Percentiles rank a stretch among this genome's conserved stretches.
phyloP scores from a whole-genome alignment of 2,113 vertebrate genomes.

The Gnathonemus longibarbis region DNA sequence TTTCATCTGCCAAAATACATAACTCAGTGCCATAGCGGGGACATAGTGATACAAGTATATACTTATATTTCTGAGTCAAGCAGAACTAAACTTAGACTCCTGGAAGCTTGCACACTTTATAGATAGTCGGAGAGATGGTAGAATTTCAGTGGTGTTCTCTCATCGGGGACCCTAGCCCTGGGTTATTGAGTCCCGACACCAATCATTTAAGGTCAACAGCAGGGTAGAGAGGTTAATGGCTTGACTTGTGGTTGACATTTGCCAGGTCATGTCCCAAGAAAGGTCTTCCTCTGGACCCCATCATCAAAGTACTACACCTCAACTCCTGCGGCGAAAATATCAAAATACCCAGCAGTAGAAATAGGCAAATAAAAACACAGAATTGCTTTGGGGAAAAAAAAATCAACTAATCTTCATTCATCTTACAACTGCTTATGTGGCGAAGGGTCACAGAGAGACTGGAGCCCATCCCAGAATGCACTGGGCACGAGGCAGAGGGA shows the following conservation, averaged over 20 bases:
- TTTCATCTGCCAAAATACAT: neutral
- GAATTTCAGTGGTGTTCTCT: neutral
- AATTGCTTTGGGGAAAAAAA: neutral
- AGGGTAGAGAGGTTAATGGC: neutral
- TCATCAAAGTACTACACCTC: neutral
- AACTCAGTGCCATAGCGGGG: neutral
- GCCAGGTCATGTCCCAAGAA: neutral
- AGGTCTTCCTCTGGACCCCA: neutral
- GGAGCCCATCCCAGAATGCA: neutral
- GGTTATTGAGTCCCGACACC: neutral
- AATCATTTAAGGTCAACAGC: neutral
- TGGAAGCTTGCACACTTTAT: neutral
- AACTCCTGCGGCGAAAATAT: neutral
- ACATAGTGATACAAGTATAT: neutral
- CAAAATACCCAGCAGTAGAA: neutral
- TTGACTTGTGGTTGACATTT: neutral
- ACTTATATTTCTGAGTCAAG: neutral
- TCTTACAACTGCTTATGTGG: neutral
- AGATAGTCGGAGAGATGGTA: neutral
- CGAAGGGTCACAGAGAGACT: neutral
- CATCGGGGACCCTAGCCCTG: neutral
- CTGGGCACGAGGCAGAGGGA: neutral
- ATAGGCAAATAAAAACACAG: neutral
- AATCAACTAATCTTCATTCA: neutral
- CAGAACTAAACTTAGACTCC: neutral